phyloP scores from a whole-genome alignment of 1,140 invertebrate genomes.

The Venustaconcha ellipsiformis region DNA sequence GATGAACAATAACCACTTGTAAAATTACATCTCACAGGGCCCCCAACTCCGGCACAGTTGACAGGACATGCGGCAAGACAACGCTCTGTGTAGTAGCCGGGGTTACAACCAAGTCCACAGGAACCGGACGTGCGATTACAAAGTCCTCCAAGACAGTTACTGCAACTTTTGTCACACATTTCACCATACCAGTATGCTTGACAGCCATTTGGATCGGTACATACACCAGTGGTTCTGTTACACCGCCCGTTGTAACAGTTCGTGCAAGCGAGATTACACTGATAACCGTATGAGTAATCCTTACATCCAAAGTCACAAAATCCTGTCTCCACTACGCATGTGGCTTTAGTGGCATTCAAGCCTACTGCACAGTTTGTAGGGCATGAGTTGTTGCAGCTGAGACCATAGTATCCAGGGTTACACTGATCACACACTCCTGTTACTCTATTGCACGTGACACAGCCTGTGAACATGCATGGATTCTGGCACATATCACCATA shows the following conservation, averaged over 20 bases:
- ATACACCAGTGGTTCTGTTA: too few species aligned
- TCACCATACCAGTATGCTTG: slow-evolving; percentile 1
- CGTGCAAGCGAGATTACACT: slow-evolving; percentile 12
- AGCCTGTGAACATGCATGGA: too few species aligned
- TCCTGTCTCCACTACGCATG: slow-evolving; percentile 12
- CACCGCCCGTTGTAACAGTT: too few species aligned
- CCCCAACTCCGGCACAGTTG: slow-evolving; percentile 12
- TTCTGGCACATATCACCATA: too few species aligned
- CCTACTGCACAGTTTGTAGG: slow-evolving; percentile 11
- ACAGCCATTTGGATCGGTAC: too few species aligned
- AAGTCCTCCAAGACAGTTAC: slow-evolving; percentile 12
- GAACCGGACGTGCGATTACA: slow-evolving; percentile 10
- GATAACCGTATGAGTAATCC: slow-evolving; percentile 1
- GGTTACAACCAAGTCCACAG: slow-evolving; percentile 8
- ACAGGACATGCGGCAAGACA: slow-evolving; percentile 7
- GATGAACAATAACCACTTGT: slow-evolving; percentile 9
- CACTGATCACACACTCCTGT: not conserved
- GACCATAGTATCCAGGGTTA: slow-evolving; percentile 13
- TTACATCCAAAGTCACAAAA: slow-evolving; percentile 14
- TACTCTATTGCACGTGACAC: too few species aligned
- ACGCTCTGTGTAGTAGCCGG: slow-evolving; percentile 6
- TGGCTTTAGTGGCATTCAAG: not conserved
- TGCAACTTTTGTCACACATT: slow-evolving; percentile 19
- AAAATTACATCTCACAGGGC: not conserved
- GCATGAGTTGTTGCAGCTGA: slow-evolving; percentile 9